Base-by-base conservation (phyloP, 2,797 vertebrate species). In the Enteromius trimaculatus region DNA sequence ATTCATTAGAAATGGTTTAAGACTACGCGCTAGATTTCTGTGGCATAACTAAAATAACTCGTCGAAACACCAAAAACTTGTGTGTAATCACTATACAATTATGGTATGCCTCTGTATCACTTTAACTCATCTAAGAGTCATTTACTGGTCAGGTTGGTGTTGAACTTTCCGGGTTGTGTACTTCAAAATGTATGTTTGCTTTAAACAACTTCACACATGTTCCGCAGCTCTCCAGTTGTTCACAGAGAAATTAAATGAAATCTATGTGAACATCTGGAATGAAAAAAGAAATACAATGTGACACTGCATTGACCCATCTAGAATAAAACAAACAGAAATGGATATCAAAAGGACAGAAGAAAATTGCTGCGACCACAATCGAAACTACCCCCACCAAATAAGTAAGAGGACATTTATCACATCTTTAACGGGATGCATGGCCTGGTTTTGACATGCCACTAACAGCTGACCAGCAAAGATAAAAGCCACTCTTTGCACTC, bases 401-500 rank as follows among this genome's bases (percentile, higher is more conserved):
- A 64, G 39, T 5, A 1, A 3, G 10, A 34, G 31, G 47, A 72
- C 68, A 21, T 74, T 39, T 70, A 74, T 70, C 64, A 60, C 65
- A 19, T 64, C 79, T 26, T 55, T 60, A 77, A 81, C 3, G 65
- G 64, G 53, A 79, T 66, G n/a, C 62, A 42, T n/a, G 62, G 34
- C 49, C 51, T 66, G 60, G 70, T 84, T 85, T 79, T 68, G 23
- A 77, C 47, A 85, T 62, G 53, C 71, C 66, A 23, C 47, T 62
- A 79, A 79, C 74, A 81, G 64, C 64, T 77, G 84, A 84, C 86
- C 77, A 80, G 70, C 70, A 19, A 53, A 88, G 34, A 88, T 80
- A 69, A 85, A 81, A 85, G 49, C 77, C 82, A 82, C 85, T 81
- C 62, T 78, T 77, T 58, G 79, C 77, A 58, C 69, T 66, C 55